Conservation (phyloP, 2,113 vertebrate species). For the Echinops telfairi region DNA sequence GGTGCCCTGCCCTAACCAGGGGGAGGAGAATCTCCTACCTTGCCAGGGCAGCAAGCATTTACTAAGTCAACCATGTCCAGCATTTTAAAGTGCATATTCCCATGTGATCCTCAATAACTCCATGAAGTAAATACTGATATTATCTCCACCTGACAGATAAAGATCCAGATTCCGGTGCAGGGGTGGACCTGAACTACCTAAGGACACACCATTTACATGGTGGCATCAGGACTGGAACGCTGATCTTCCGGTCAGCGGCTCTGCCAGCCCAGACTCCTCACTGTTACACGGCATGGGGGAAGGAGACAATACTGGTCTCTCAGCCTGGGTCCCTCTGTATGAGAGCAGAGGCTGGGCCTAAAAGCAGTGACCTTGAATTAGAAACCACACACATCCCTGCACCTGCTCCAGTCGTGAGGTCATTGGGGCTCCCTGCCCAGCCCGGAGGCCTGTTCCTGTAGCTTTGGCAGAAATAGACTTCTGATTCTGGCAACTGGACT, state of each 20-base stretch:
- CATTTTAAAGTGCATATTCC: conserved; percentile 27
- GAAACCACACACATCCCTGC: conserved; percentile 16
- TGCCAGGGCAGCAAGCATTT: background rate
- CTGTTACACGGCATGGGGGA: no score
- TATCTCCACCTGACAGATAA: background rate
- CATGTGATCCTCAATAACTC: background rate
- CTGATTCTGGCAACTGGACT: conserved; percentile 35
- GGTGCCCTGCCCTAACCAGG: background rate
- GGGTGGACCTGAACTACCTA: background rate
- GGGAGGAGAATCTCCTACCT: background rate
- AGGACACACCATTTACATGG: background rate
- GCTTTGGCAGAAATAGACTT: conserved; percentile 56
- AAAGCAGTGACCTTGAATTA: conserved; percentile 63
- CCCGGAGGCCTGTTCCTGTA: conserved; percentile 63
- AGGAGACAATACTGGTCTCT: background rate
- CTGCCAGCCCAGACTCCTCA: no score
- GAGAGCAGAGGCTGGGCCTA: conserved; percentile 12
- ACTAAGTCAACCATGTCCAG: background rate
- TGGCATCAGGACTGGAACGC: background rate
- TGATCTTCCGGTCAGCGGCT: background rate
- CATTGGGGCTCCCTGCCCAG: conserved; percentile 54
- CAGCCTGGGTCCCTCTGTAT: background rate
- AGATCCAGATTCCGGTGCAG: background rate
- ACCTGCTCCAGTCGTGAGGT: conserved; percentile 58
- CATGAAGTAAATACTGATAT: background rate